Evolutionary conservation across 2,797 vertebrate genomes (phyloP).

Genomic region (Heliangelus exortis): DNA sequence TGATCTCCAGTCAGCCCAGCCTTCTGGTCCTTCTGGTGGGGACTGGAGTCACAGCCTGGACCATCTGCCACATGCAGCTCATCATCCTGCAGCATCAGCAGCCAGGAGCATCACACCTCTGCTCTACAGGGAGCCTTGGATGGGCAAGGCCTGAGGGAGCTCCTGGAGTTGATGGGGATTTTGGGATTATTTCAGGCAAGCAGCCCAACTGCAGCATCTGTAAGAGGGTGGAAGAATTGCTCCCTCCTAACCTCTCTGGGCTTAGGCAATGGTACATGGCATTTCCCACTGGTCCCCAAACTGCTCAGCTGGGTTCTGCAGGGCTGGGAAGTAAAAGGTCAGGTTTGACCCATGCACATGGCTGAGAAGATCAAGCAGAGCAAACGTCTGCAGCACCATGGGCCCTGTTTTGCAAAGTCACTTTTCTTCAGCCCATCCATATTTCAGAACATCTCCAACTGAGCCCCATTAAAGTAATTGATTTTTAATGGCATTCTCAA

Average conservation of each 20-base stretch:
- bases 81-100: background rate
- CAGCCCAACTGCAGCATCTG: background rate
- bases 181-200: background rate
- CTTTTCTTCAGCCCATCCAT: constrained; percentile 31
- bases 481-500: constrained; percentile 65
- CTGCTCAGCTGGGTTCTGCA: background rate
- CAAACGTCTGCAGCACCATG: background rate
- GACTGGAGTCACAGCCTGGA: background rate
- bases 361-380: background rate
- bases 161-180: background rate
- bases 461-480: constrained; percentile 70
- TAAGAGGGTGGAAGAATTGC: background rate
- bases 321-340: background rate
- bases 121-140: background rate
- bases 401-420: constrained; percentile 42
- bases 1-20: background rate
- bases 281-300: background rate
- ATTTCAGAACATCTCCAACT: constrained; percentile 51
- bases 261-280: background rate
- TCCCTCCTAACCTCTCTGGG: background rate
- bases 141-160: background rate
- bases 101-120: background rate
- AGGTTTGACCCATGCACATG: background rate
- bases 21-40: background rate
- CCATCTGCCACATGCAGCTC: background rate